A percentile compares a stretch with the other conserved stretches of the same genome.
These are phyloP conservation scores for Sylvicapra grimmia DNA, from an alignment of 2,113 vertebrate genomes.

Conservation along the genomic window DNA sequence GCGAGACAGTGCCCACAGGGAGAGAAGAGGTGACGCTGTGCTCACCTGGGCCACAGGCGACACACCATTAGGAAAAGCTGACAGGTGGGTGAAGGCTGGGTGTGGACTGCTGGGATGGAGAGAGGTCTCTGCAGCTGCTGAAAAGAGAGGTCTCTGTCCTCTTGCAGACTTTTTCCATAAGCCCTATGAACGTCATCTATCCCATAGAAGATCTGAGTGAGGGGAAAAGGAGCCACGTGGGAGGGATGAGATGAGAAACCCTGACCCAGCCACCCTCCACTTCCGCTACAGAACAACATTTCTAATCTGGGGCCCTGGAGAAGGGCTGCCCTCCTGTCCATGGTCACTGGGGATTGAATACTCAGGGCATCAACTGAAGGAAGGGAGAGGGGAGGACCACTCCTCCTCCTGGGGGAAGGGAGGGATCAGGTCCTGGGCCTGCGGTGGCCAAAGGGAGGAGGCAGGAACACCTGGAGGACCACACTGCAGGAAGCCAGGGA, in stretches of 20 bases:
- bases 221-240: rapidly evolving
- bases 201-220: neutral
- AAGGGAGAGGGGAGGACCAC: neutral
- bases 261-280: neutral
- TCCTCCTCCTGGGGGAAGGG: neutral
- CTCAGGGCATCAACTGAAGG: neutral
- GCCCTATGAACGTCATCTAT: rapidly evolving
- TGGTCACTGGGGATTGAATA: neutral
- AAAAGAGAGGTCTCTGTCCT: neutral
- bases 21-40: rapidly evolving
- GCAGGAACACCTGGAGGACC: no score
- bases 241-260: neutral
- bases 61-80: rapidly evolving
- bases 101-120: rapidly evolving
- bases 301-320: neutral
- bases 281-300: rapidly evolving
- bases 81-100: rapidly evolving
- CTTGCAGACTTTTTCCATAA: neutral
- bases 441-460: neutral
- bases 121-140: neutral
- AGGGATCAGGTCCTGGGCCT: neutral
- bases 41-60: neutral
- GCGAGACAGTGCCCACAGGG: rapidly evolving
- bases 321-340: neutral
- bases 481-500: neutral